These are phyloP conservation scores for Pteropus alecto DNA, from an alignment of 2,113 vertebrate species.

Conservation along the genomic window DNA sequence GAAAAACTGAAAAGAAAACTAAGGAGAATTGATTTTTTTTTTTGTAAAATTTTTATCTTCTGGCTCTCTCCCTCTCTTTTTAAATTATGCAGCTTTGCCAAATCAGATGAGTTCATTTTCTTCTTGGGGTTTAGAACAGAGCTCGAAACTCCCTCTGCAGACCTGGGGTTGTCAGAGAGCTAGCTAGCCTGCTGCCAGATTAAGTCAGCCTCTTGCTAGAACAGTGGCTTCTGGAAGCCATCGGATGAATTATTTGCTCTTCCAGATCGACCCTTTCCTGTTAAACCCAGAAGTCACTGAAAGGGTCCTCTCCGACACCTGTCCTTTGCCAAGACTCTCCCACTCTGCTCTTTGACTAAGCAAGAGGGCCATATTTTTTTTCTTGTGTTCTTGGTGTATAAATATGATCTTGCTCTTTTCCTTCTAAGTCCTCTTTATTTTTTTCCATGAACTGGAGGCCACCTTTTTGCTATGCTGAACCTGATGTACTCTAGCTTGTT, in stretches of 20 bases:
- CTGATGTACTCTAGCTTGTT: neutral
- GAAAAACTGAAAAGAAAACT: conserved; percentile 20
- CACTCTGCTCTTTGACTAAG: neutral
- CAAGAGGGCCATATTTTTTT: neutral
- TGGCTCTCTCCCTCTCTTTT: neutral
- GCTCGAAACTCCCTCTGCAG: neutral
- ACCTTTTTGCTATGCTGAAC: neutral
- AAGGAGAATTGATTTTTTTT: neutral
- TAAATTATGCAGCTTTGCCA: conserved; percentile 5
- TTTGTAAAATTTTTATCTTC: conserved; percentile 5
- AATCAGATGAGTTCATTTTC: conserved; percentile 17
- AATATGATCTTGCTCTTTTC: neutral
- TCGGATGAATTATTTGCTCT: neutral
- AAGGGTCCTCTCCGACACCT: neutral
- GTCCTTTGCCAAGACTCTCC: neutral
- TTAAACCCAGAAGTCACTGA: neutral
- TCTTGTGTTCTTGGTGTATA: neutral
- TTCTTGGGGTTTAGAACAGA: neutral
- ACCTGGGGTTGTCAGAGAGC: neutral
- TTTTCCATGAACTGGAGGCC: neutral
- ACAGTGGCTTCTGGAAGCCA: conserved; percentile 28
- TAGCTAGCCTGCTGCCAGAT: neutral
- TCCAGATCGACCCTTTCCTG: neutral
- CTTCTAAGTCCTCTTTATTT: neutral
- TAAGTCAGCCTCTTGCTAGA: neutral